Evolutionary conservation across 2,797 vertebrate species (phyloP), one percentile per base, ranked within the genome.

Genomic region (Lutjanus campechanus): DNA sequence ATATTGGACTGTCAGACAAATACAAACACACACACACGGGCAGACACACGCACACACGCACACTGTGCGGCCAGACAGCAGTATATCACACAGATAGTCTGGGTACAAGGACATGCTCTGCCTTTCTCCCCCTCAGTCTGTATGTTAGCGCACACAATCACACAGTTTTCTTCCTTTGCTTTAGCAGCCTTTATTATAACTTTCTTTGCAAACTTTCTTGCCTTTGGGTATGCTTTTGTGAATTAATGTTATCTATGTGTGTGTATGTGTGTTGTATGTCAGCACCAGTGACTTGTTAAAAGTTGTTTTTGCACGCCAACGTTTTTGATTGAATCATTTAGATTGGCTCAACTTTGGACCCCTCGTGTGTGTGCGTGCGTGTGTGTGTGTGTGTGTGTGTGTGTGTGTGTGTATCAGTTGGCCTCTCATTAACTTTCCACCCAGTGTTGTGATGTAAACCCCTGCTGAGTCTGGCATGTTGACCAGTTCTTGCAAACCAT

Each of bases 381-480:
- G 43, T 43, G 59, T 67, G 58, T 69, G 63, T 69, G 54, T 53
- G 29, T 74, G 41, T 72, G 54, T 60, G 53, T 44, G 51, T 58
- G 44, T 64, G 63, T 73, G 69, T 63, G 77, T n/a, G n/a, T 20
- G 66, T 36, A 22, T 15, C 65, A 55, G 77, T 71, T 89, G 69
- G 88, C 78, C 74, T 86, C 88, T 91, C 87, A 87, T 93, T 94
- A 91, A 87, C 91, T 86, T 81, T 86, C 88, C 81, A 76, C 77
- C 83, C 89, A 85, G 88, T 59, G 75, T 82, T 91, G 90, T 90
- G 90, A 90, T 91, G 89, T 82, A 76, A 90, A 83, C 91, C 86
- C 93, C 89, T 9, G 70, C 93, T 85, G 93, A 88, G 92, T 91
- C 80, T 87, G 88, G 89, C 90, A 85, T 79, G 87, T 81, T 83